These are phyloP conservation scores for Epistrophe grossulariae DNA, from an alignment of 2,888 invertebrate species.

Conservation along the genomic window DNA sequence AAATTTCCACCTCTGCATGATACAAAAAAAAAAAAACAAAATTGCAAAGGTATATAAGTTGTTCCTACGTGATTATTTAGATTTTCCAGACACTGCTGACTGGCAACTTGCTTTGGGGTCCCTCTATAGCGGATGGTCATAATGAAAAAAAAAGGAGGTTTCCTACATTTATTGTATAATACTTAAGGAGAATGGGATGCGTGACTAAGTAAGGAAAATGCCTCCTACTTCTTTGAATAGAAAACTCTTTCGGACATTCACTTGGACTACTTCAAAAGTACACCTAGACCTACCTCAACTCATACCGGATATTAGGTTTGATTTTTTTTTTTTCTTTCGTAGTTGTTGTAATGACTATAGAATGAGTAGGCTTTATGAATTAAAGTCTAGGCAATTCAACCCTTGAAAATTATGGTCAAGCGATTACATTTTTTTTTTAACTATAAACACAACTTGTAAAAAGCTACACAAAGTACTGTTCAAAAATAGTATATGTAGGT, in stretches of 20 bases:
- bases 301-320: conserved; percentile 10
- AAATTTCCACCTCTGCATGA: conserved; percentile 28
- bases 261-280: conserved; percentile 3
- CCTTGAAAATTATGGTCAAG: too few relatives aligned
- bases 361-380: conserved; percentile 15
- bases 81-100: conserved; percentile 18
- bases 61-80: neutral
- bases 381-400: neutral
- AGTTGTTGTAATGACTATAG: neutral
- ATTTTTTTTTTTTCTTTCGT: neutral
- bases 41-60: conserved; percentile 1
- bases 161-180: too few relatives aligned
- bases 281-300: neutral
- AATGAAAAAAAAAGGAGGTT: neutral
- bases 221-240: conserved; percentile 25
- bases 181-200: neutral
- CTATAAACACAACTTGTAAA: neutral
- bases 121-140: conserved; percentile 2
- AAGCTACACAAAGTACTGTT: neutral
- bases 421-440: too few relatives aligned
- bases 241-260: conserved; percentile 24
- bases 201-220: conserved; percentile 16
- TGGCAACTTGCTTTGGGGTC: neutral
- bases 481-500: neutral
- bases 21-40: neutral